Evolutionary conservation across 2,888 invertebrate genomes (phyloP).

Genomic region (Tetranychus truncatus): DNA sequence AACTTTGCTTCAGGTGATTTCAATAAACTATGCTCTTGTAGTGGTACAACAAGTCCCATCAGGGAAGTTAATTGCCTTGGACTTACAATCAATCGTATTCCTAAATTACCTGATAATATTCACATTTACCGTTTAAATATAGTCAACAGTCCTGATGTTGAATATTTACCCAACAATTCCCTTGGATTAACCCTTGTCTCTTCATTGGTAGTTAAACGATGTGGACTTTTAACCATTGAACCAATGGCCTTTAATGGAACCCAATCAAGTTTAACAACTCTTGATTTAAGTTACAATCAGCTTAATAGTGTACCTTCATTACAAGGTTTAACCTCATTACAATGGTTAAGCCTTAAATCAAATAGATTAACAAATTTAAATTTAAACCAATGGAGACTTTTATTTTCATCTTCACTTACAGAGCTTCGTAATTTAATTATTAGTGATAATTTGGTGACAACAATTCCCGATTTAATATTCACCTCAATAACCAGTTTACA

Average conservation of each 20-base stretch:
- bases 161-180: constrained; percentile 20
- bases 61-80: constrained; percentile 25
- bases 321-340: constrained; percentile 20
- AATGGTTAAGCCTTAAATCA: constrained; percentile 26
- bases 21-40: constrained; percentile 25
- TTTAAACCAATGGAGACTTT: background rate
- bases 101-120: constrained; percentile 17
- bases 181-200: constrained; percentile 14
- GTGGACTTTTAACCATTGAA: constrained; percentile 11
- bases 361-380: constrained; percentile 20
- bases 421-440: constrained; percentile 24
- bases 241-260: constrained; percentile 9
- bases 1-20: constrained; percentile 19
- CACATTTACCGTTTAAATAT: constrained; percentile 19
- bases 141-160: constrained; percentile 19
- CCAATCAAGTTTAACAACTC: constrained; percentile 18
- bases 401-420: background rate
- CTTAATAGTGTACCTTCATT: constrained; percentile 12
- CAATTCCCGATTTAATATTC: constrained; percentile 34
- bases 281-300: constrained; percentile 18
- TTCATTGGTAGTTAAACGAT: constrained; percentile 13
- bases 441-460: constrained; percentile 25
- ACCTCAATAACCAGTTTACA: constrained; percentile 46
- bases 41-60: constrained; percentile 18
- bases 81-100: constrained; percentile 24